A percentile compares a stretch with the other conserved stretches of the same genome.
Evolutionary conservation across 2,797 vertebrate genomes (phyloP).

Genomic region (Molossus molossus): DNA sequence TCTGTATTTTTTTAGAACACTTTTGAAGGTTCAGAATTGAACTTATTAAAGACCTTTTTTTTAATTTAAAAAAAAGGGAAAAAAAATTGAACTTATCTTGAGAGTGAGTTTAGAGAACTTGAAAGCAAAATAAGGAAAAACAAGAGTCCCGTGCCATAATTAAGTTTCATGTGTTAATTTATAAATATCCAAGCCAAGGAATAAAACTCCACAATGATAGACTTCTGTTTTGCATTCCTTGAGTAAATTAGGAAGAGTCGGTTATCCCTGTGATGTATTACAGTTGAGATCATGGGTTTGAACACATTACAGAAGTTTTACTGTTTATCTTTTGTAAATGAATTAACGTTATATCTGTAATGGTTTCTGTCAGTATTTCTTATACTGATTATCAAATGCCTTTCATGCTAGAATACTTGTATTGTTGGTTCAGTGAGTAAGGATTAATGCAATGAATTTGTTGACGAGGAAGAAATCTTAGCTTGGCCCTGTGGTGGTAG

Average conservation of each 20-base stretch:
- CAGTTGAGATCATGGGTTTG: background rate
- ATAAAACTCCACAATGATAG: background rate
- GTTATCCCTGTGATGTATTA: background rate
- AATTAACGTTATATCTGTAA: conserved; percentile 18
- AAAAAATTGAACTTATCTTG: conserved; percentile 37
- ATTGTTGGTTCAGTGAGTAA: conserved; percentile 30
- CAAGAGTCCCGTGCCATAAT: background rate
- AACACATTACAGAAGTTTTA: conserved; percentile 9
- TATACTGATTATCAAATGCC: background rate
- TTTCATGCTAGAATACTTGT: background rate
- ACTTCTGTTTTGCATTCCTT: conserved; percentile 42
- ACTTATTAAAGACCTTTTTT: background rate
- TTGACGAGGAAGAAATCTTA: conserved; percentile 8
- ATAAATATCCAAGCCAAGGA: background rate
- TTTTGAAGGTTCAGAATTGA: conserved; percentile 29
- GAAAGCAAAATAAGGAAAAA: conserved; percentile 37
- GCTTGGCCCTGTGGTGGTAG: background rate
- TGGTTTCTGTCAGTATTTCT: conserved; percentile 39
- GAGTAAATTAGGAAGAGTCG: background rate
- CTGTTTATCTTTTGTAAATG: conserved; percentile 20
- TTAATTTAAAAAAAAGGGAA: background rate
- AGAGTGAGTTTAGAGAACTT: conserved; percentile 54
- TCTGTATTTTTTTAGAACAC: background rate
- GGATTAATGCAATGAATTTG: conserved; percentile 31
- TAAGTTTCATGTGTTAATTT: conserved; percentile 41